Evolutionary conservation across 1,140 invertebrate genomes (phyloP), one percentile per base, ranked within the genome.

Genomic region (Drosophila ercepeae): DNA sequence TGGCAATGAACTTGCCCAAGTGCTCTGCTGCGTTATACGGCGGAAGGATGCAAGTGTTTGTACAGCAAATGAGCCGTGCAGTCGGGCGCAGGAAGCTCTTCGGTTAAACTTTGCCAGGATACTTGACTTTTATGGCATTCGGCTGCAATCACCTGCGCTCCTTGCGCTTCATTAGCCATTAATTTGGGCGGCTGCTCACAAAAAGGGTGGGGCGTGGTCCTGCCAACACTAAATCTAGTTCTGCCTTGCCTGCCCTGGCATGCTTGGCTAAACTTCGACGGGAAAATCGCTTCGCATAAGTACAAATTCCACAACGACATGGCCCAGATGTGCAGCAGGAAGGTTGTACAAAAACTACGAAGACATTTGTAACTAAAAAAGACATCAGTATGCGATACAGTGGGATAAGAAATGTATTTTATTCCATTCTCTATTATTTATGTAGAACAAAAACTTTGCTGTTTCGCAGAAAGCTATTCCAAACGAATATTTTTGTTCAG

Each of bases 91-190:
- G 19, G 49, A 52, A 75, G 48, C 32, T 61, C 19, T 21, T 58
- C 53, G 51, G 36, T 52, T 46, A 36, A 59, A 64, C 60, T 64
- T 55, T 55, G 29, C 42, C 55, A 41, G 60, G 16, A 48, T 67
- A 64, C 76, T 86, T 81, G 72, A 86, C 50, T 84, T 79, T 72
- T 81, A 81, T 79, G 61, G 65, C 71, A 21, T 42, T 81, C 51
- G 13, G 27, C 51, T 52, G 53, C n/a, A 63, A 45, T 63, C 39
- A 60, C 27, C 70, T 65, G 23, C 41, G 44, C 50, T 52, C 29
- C 58, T 9, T 72, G 41, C 53, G 81, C 81, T 79, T 84, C 81
- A 86, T 84, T 84, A 84, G 81, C 61, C 61, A 81, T 86, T 86
- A 79, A 79, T 84, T 86, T 77, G 54, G 57, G 67, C 48, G 70